Evolutionary conservation across 2,113 vertebrate genomes (phyloP).

Genomic region (Paedocypris sp.): DNA sequence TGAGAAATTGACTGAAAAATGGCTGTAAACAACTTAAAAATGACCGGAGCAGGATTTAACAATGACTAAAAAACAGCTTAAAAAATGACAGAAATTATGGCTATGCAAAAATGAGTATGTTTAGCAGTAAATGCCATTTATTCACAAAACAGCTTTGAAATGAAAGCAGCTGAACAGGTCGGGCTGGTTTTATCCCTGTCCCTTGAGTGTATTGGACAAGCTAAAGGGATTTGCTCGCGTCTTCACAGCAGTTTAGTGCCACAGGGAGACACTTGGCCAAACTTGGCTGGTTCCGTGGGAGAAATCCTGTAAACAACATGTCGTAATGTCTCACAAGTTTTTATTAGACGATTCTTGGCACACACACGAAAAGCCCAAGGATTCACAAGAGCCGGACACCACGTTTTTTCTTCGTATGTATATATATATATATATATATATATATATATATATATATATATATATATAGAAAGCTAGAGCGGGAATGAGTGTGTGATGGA

Average conservation of each 20-base stretch:
- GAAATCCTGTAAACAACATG: conserved; percentile 37
- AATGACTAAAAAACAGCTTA: too few relatives aligned
- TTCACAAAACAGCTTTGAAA: neutral
- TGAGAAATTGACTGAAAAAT: too few relatives aligned
- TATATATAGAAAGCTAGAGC: too few relatives aligned
- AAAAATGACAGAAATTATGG: too few relatives aligned
- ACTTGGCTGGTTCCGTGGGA: conserved; percentile 38
- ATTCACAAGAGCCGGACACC: too few relatives aligned
- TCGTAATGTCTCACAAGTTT: conserved; percentile 26
- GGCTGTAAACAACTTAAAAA: too few relatives aligned
- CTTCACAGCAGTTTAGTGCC: conserved; percentile 15
- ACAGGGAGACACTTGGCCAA: conserved; percentile 21
- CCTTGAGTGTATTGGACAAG: neutral
- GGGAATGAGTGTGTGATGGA: neutral
- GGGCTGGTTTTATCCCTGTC: neutral
- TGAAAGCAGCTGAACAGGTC: neutral
- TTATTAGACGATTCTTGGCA: conserved; percentile 32
- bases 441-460: too few relatives aligned
- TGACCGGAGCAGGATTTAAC: too few relatives aligned
- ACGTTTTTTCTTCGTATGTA: too few relatives aligned
- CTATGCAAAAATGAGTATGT: neutral
- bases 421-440: too few relatives aligned
- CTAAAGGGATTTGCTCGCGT: neutral
- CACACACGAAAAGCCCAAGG: neutral
- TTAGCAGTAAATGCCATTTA: neutral